Evolutionary conservation across 2,888 invertebrate genomes (phyloP).

Genomic region (Mesochorus sp.): DNA sequence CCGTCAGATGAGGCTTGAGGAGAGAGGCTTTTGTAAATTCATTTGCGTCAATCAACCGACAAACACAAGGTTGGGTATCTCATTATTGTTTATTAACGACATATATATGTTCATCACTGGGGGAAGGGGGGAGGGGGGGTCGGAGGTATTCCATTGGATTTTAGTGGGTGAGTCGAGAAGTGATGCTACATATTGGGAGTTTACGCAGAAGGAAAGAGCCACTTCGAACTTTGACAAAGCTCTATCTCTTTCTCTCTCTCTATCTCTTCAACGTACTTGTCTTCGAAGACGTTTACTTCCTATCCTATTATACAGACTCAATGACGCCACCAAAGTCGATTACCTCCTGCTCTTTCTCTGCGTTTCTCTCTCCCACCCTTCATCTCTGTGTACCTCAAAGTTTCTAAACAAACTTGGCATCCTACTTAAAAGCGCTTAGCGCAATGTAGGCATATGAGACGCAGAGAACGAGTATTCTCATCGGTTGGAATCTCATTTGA

Average conservation of each 20-base stretch:
- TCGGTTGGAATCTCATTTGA: slow-evolving; percentile 43
- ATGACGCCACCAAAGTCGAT: slow-evolving; percentile 58
- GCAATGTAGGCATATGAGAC: slow-evolving; percentile 12
- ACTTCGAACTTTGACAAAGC: slow-evolving; percentile 57
- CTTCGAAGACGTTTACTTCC: slow-evolving; percentile 55
- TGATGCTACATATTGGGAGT: not conserved
- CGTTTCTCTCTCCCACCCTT: slow-evolving; percentile 25
- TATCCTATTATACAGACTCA: slow-evolving; percentile 54
- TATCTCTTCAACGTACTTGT: no score
- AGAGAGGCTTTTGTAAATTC: slow-evolving; percentile 50
- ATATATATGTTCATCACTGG: slow-evolving; percentile 1
- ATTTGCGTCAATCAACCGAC: slow-evolving; percentile 54
- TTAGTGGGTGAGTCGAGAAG: slow-evolving; percentile 7
- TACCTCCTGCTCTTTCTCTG: slow-evolving; percentile 37
- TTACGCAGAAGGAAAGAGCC: slow-evolving; percentile 38
- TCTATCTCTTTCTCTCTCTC: no score
- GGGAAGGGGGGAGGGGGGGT: not conserved
- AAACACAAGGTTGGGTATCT: slow-evolving; percentile 32
- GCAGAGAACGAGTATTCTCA: slow-evolving; percentile 37
- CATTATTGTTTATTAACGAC: slow-evolving; percentile 58
- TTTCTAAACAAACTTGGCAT: slow-evolving; percentile 51
- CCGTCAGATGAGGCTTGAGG: not conserved
- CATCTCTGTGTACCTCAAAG: slow-evolving; percentile 40
- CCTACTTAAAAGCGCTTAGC: slow-evolving; percentile 35
- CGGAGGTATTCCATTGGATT: slow-evolving; percentile 19